A percentile compares a stretch with the other conserved stretches of the same genome.
Evolutionary conservation across 1,140 invertebrate genomes (phyloP).

Genomic region (Heterodera carotae): DNA sequence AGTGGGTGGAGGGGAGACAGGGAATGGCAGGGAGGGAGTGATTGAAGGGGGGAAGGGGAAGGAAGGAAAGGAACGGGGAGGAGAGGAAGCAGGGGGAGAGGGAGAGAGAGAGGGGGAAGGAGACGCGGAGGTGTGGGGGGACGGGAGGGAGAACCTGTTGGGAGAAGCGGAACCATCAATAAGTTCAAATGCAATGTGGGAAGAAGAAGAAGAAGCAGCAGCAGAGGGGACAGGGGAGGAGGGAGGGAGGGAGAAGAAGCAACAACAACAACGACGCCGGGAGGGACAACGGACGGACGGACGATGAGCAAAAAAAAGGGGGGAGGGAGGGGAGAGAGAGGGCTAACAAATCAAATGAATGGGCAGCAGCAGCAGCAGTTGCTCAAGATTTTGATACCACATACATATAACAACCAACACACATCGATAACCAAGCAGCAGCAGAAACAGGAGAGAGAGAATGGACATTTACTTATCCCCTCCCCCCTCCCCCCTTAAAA

Average conservation of each 20-base stretch:
- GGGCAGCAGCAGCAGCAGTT: neutral
- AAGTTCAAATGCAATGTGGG: neutral
- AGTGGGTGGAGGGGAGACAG: too few relatives aligned
- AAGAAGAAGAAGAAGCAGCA: conserved; percentile 10
- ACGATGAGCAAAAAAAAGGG: neutral
- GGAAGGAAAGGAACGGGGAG: neutral
- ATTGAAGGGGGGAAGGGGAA: neutral
- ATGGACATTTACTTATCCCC: too few relatives aligned
- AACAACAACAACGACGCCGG: too few relatives aligned
- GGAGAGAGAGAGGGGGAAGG: neutral
- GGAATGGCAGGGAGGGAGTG: neutral
- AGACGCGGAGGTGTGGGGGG: too few relatives aligned
- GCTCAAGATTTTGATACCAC: neutral
- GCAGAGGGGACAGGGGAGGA: too few relatives aligned
- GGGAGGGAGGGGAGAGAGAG: neutral
- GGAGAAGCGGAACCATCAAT: neutral
- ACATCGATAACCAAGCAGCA: neutral
- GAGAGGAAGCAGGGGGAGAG: too few relatives aligned
- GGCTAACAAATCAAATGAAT: conserved; percentile 13
- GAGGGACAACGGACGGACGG: neutral
- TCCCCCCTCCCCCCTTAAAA: too few relatives aligned
- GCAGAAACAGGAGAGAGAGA: too few relatives aligned
- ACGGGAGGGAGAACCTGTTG: neutral
- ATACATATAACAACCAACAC: neutral
- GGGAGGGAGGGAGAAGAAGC: too few relatives aligned